These are phyloP conservation scores for Phragmatobia fuliginosa DNA, from an alignment of 2,888 invertebrate genomes.

Conservation along the genomic window DNA sequence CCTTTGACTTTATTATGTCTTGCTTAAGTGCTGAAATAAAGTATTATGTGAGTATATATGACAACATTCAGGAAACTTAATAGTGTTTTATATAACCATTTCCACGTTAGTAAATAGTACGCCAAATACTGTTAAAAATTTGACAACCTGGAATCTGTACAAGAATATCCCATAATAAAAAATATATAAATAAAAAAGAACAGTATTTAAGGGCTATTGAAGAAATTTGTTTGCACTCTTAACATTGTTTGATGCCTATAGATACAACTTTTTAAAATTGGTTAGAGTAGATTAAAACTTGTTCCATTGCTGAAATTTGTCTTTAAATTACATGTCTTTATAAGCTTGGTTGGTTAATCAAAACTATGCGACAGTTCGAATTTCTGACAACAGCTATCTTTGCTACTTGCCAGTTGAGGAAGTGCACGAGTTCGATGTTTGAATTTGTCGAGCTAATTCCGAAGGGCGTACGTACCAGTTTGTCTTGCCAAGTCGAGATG, in stretches of 20 bases:
- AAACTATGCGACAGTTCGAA: constrained; percentile 43
- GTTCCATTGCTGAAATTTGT: neutral
- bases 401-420: constrained; percentile 47
- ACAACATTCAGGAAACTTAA: constrained; percentile 1
- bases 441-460: constrained; percentile 71
- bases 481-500: constrained; percentile 49
- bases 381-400: constrained; percentile 50
- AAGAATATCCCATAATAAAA: too few species aligned
- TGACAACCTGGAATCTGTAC: too few species aligned
- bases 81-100: constrained; percentile 18
- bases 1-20: constrained; percentile 53
- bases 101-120: neutral
- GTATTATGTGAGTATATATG: constrained; percentile 13
- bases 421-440: constrained; percentile 63
- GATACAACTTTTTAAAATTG: neutral
- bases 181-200: too few species aligned
- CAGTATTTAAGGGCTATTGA: neutral
- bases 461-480: constrained; percentile 56
- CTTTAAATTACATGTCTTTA: constrained; percentile 13
- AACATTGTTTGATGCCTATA: neutral
- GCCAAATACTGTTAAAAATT: neutral
- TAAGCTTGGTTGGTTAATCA: constrained; percentile 41
- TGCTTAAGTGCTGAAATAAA: constrained; percentile 31
- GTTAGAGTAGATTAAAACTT: neutral
- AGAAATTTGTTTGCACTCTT: neutral